Evolutionary conservation across 2,888 invertebrate genomes (phyloP).

Genomic region (Xiphydria camelus): DNA sequence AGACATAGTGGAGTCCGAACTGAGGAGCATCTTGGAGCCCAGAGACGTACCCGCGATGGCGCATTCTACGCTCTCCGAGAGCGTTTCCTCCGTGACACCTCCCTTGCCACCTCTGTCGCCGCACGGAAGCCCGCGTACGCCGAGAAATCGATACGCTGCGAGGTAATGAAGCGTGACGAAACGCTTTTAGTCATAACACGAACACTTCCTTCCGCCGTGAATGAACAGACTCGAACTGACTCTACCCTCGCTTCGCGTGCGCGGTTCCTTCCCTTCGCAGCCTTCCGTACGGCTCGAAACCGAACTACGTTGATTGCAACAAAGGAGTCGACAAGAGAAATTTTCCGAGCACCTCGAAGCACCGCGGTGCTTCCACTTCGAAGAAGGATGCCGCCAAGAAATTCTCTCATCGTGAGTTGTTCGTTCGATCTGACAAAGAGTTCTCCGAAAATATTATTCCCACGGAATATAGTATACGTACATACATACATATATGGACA

Average conservation of each 20-base stretch:
- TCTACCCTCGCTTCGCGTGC: no score
- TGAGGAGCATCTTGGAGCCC: slow-evolving; percentile 76
- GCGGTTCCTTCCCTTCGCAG: no score
- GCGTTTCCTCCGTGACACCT: slow-evolving; percentile 74
- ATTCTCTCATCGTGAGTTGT: slow-evolving; percentile 49
- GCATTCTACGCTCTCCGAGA: slow-evolving; percentile 69
- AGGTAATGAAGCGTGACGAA: slow-evolving; percentile 44
- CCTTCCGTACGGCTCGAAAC: slow-evolving; percentile 67
- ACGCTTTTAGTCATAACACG: no score
- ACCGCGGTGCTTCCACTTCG: slow-evolving; percentile 47
- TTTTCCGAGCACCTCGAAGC: slow-evolving; percentile 43
- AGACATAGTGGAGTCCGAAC: slow-evolving; percentile 78
- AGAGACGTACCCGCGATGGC: slow-evolving; percentile 70
- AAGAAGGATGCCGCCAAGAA: slow-evolving; percentile 52
- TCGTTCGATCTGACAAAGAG: neutral
- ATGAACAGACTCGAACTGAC: no score
- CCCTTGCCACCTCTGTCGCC: slow-evolving; percentile 79
- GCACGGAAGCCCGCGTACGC: slow-evolving; percentile 59
- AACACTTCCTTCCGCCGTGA: no score
- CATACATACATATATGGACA: no score
- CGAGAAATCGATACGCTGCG: slow-evolving; percentile 51
- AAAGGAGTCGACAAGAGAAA: slow-evolving; percentile 57
- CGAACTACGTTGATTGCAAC: slow-evolving; percentile 61
- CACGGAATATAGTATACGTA: no score
- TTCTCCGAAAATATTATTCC: no score